phyloP scores from a whole-genome alignment of 1,140 invertebrate species.

The Coenobita brevimanus region DNA sequence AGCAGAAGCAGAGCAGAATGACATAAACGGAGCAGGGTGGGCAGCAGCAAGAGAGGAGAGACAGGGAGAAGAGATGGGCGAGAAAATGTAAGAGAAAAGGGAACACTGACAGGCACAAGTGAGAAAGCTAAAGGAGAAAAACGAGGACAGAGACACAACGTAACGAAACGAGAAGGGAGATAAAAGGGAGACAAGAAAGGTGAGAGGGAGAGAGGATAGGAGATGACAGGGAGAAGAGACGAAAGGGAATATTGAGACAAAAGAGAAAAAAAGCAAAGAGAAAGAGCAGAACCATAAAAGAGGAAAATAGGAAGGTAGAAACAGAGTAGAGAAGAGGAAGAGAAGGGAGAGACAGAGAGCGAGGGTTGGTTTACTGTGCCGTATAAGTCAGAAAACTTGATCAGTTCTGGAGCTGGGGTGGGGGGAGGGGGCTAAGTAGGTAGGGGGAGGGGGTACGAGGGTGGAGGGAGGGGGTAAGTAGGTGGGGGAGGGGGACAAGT shows the following conservation, averaged over 20 bases:
- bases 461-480: neutral
- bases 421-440: no score
- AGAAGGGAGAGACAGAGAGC: neutral
- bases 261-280: no score
- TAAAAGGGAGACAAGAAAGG: neutral
- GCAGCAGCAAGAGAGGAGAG: no score
- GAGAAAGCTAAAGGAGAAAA: neutral
- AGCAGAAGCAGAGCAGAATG: neutral
- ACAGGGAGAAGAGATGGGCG: neutral
- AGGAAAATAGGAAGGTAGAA: neutral
- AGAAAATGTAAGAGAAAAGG: neutral
- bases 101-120: neutral
- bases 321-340: neutral
- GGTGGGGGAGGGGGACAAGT: neutral
- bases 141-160: neutral
- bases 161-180: neutral
- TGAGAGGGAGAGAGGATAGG: neutral
- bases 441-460: neutral
- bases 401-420: neutral
- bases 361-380: neutral
- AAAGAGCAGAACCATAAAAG: no score
- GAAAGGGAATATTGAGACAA: neutral
- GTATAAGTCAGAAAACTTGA: slow-evolving; percentile 36
- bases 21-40: neutral
- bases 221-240: neutral